phyloP scores from a whole-genome alignment of 1,140 invertebrate species.

The Grapholita molesta region DNA sequence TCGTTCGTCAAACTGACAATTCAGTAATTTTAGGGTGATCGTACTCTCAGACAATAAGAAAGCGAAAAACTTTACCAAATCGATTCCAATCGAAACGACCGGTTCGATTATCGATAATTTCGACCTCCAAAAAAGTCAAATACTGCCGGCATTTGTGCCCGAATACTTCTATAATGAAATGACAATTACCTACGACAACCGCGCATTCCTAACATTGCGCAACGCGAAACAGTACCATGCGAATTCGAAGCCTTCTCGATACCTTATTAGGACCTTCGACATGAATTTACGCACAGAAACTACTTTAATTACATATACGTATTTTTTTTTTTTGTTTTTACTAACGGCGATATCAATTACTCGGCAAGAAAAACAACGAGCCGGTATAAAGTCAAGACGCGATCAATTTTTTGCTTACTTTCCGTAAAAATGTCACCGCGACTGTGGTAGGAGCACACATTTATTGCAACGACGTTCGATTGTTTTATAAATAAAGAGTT shows the following conservation, averaged over 20 bases:
- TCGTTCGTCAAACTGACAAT: neutral
- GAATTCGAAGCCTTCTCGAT: neutral
- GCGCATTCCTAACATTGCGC: constrained; percentile 40
- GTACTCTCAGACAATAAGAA: neutral
- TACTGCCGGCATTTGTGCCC: constrained; percentile 38
- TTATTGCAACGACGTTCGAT: constrained; percentile 70
- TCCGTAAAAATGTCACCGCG: constrained; percentile 36
- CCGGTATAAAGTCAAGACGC: neutral
- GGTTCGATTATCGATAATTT: constrained; percentile 69
- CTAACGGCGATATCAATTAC: constrained; percentile 10
- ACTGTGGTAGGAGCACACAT: constrained; percentile 66
- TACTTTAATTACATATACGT: neutral
- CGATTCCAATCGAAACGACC: constrained; percentile 38
- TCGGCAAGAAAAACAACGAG: neutral
- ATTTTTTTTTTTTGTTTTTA: neutral
- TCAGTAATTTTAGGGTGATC: neutral
- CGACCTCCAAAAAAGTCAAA: constrained; percentile 56
- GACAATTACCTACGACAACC: constrained; percentile 65
- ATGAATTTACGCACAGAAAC: neutral
- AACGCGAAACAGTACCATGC: constrained; percentile 3
- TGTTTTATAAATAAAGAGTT: constrained; percentile 75
- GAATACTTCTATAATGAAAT: constrained; percentile 76
- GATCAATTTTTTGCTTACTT: constrained; percentile 32
- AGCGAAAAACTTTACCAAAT: neutral
- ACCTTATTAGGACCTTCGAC: neutral